Percentiles rank a stretch among this genome's conserved stretches.
Evolutionary conservation across 2,113 vertebrate genomes (phyloP).

Genomic region (Cervus canadensis): DNA sequence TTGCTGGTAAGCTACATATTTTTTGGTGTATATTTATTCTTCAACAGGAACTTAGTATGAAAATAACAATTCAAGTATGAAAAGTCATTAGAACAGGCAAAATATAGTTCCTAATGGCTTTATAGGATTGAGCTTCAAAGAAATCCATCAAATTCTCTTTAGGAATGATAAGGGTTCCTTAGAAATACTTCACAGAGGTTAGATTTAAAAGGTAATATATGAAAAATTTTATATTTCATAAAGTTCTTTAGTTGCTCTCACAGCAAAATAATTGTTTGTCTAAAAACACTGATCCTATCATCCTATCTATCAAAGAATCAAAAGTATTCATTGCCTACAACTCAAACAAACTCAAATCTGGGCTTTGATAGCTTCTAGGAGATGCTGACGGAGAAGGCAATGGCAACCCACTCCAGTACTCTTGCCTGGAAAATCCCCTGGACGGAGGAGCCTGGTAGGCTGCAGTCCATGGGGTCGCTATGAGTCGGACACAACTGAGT

Average conservation of each 20-base stretch:
- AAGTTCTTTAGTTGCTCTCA: neutral
- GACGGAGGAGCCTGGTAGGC: no score
- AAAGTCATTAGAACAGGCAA: neutral
- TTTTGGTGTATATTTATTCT: neutral
- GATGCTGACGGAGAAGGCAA: neutral
- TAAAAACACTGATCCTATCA: neutral
- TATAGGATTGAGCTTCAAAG: neutral
- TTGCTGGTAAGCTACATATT: neutral
- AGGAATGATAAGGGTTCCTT: neutral
- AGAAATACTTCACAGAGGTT: neutral
- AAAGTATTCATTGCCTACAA: neutral
- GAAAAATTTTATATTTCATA: neutral
- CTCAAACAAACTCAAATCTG: slow-evolving; percentile 17
- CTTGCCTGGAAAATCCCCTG: no score
- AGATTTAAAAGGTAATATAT: neutral
- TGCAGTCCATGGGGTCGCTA: no score
- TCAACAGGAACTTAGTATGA: neutral
- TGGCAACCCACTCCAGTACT: no score
- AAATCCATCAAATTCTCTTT: neutral
- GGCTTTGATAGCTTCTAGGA: neutral
- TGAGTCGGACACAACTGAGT: no score
- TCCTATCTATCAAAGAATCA: neutral
- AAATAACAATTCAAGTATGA: neutral
- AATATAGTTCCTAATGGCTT: neutral
- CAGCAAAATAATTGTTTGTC: neutral